phyloP scores from a whole-genome alignment of 1,140 invertebrate genomes.

The Lasioglossum baleicum region DNA sequence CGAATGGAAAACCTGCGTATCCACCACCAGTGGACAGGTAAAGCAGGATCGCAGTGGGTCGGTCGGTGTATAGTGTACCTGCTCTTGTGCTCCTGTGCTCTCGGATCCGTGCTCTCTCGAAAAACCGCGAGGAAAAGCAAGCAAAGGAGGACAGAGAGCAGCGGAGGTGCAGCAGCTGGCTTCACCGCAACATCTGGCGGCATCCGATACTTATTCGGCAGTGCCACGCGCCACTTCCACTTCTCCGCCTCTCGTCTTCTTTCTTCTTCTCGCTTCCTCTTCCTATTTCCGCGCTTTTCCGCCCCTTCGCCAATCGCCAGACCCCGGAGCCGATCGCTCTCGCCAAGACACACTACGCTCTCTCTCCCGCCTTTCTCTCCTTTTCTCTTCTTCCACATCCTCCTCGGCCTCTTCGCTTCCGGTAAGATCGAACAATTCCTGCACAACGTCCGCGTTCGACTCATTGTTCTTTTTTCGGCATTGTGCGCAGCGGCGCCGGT shows the following conservation, averaged over 20 bases:
- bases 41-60: background rate
- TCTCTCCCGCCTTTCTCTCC: background rate
- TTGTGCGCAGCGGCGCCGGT: too few relatives aligned
- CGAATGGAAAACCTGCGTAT: background rate
- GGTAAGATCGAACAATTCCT: too few relatives aligned
- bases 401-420: too few relatives aligned
- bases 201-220: constrained; percentile 66
- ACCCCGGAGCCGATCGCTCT: too few relatives aligned
- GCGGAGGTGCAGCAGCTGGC: constrained; percentile 60
- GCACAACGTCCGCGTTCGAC: too few relatives aligned
- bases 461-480: too few relatives aligned
- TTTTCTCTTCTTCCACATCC: too few relatives aligned
- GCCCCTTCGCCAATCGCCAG: constrained; percentile 1
- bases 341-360: too few relatives aligned
- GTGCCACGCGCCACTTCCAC: constrained; percentile 64
- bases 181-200: constrained; percentile 67
- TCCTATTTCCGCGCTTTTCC: constrained; percentile 44
- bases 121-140: constrained; percentile 64
- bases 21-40: background rate
- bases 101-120: constrained; percentile 39
- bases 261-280: constrained; percentile 15
- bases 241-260: constrained; percentile 31
- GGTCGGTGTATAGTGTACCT: background rate
- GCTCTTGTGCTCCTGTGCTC: too few relatives aligned
- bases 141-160: constrained; percentile 56